Conservation (phyloP, 2,113 vertebrate species). For the Chascanopsetta lugubris region DNA sequence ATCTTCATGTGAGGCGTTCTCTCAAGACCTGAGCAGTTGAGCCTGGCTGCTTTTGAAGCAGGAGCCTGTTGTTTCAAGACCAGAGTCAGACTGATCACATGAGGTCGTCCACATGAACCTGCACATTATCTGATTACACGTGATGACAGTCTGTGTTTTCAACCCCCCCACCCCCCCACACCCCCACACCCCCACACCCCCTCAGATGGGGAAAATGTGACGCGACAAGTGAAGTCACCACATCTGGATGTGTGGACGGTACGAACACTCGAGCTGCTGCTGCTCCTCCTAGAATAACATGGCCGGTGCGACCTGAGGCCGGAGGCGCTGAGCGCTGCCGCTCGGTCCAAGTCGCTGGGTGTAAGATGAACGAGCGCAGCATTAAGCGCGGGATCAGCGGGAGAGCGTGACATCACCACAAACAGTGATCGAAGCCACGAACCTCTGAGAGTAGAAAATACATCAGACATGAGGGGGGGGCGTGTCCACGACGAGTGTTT, state of each 20-base stretch:
- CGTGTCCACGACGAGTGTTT: no score
- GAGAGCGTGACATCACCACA: conserved; percentile 35
- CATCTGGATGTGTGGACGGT: conserved; percentile 31
- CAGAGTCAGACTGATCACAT: conserved; percentile 12
- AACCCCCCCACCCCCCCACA: no score
- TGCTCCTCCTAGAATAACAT: conserved; percentile 39
- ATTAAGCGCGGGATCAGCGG: conserved; percentile 29
- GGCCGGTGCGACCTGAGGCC: conserved; percentile 18
- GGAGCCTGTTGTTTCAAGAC: conserved; percentile 29
- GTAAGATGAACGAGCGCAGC: conserved; percentile 12
- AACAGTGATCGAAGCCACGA: no score
- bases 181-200: no score
- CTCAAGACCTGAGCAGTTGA: no score
- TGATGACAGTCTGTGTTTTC: conserved; percentile 22
- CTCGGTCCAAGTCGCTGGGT: conserved; percentile 19
- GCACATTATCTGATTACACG: neutral
- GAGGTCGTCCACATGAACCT: conserved; percentile 6
- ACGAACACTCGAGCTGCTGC: conserved; percentile 52
- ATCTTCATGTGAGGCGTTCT: no score
- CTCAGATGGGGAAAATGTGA: neutral
- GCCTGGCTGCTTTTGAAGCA: conserved; percentile 37
- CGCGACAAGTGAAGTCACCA: conserved; percentile 24
- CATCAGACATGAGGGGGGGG: no score
- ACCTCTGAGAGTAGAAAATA: no score
- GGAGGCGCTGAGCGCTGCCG: neutral